Evolutionary conservation across 2,113 vertebrate species (phyloP).

Genomic region (Cyanoramphus novaezelandiae): DNA sequence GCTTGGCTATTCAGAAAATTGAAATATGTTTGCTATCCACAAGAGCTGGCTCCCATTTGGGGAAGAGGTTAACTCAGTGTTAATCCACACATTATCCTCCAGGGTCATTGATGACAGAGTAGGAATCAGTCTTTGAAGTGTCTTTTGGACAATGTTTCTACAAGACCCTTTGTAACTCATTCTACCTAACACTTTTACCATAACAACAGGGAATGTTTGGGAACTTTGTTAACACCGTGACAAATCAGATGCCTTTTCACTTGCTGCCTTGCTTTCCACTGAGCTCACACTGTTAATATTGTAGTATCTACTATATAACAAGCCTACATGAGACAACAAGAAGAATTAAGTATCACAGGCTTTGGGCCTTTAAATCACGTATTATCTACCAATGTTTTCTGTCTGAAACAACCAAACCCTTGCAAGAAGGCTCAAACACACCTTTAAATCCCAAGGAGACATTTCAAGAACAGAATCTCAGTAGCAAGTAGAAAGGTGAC

Average conservation of each 20-base stretch:
- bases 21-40: neutral
- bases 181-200: neutral
- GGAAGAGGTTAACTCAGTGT: neutral
- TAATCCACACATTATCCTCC: neutral
- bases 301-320: neutral
- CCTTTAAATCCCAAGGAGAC: neutral
- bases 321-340: neutral
- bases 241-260: neutral
- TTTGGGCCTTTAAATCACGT: neutral
- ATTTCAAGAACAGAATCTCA: neutral
- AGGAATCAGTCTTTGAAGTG: neutral
- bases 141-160: neutral
- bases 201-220: neutral
- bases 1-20: neutral
- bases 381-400: neutral
- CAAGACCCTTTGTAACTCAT: neutral
- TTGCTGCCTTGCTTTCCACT: neutral
- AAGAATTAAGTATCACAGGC: conserved; percentile 8
- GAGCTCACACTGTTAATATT: neutral
- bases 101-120: neutral
- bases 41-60: neutral
- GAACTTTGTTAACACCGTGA: neutral
- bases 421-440: neutral
- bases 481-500: neutral
- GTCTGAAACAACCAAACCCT: neutral